Conservation (phyloP, 53 echinoderm and acorn worm species). For the Echinarachnius parma region DNA sequence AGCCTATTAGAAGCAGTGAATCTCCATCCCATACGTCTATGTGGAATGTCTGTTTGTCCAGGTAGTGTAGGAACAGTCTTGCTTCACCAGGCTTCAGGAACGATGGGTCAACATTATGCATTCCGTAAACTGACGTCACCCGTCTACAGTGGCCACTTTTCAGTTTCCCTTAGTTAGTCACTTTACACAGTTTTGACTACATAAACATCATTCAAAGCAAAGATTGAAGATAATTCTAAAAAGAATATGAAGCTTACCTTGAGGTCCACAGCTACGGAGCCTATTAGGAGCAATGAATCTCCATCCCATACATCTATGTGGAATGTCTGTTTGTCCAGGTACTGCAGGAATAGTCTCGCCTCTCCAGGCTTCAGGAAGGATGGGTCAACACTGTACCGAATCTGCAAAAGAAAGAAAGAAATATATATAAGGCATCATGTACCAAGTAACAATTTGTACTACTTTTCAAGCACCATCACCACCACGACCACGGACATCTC, state of each 20-base stretch:
- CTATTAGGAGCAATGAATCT: slow-evolving; percentile 79
- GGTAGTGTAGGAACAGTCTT: slow-evolving; percentile 48
- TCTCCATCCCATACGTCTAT: slow-evolving; percentile 76
- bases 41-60: slow-evolving; percentile 67
- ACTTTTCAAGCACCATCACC: no score
- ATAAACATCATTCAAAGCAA: no score
- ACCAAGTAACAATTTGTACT: no score
- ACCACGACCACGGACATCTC: no score
- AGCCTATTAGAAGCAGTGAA: slow-evolving; percentile 58
- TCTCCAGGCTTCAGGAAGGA: slow-evolving; percentile 86
- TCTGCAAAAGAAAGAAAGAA: no score
- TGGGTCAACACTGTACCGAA: slow-evolving; percentile 83
- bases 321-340: slow-evolving; percentile 81
- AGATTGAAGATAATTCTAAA: no score
- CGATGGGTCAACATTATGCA: slow-evolving; percentile 75
- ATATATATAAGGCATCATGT: no score
- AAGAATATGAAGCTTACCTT: slow-evolving; percentile 76
- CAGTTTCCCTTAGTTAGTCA: no score
- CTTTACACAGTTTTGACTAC: no score
- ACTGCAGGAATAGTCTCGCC: slow-evolving; percentile 72
- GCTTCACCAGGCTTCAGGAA: slow-evolving; percentile 87
- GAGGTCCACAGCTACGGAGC: slow-evolving; percentile 79
- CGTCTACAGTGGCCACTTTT: no score
- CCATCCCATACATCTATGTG: slow-evolving; percentile 96
- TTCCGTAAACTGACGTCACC: no score